Base-by-base conservation (phyloP, 2,113 vertebrate genomes). In the Stercorarius parasiticus region DNA sequence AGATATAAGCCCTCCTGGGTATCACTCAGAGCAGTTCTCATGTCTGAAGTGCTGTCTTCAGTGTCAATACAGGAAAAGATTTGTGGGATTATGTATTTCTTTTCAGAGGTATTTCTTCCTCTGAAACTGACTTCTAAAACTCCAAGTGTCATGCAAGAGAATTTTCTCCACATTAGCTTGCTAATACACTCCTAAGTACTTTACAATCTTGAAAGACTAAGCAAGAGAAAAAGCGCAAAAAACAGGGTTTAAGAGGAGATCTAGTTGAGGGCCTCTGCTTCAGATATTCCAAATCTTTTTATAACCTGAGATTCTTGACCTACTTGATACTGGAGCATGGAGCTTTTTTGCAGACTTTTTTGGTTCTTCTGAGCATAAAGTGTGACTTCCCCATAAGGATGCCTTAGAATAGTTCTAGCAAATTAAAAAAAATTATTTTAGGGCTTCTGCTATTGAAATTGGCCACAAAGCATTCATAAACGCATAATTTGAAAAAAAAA, bases 211-310 rank as follows among this genome's bases (percentile, higher is more conserved):
- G 14, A 83, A 76, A 66, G 22, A 65, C 5, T 22, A 71, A 94
- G 72, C 12, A 61, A 81, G 52, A 73, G 23, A 56, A 94, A 97
- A 94, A 84, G 77, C 95, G 72, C 17, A 91, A 88, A 91, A 88
- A 96, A 38, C 9, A 83, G 17, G 38, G 11, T 4, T 56, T 91
- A 71, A 88, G 56, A 76, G 38, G 17, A 69, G 71, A 77, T 91
- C 56, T 74, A 66, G 50, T 89, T 91, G 71, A 96, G 82, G 86
- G 77, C 26, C 27, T 79, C 95, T 94, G 50, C 40, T 97, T 95
- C 78, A 95, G 86, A 49, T 90, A 83, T 26, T 92, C 34, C 34
- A 59, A 62, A 61, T 77, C 77, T 87, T 95, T 98, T 92, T 87
- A 84, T 73, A 72, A 49, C 11, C 17, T 19, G 1, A 72, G 42